phyloP scores from a whole-genome alignment of 2,888 invertebrate genomes.

The Onthophagus sagittarius region DNA sequence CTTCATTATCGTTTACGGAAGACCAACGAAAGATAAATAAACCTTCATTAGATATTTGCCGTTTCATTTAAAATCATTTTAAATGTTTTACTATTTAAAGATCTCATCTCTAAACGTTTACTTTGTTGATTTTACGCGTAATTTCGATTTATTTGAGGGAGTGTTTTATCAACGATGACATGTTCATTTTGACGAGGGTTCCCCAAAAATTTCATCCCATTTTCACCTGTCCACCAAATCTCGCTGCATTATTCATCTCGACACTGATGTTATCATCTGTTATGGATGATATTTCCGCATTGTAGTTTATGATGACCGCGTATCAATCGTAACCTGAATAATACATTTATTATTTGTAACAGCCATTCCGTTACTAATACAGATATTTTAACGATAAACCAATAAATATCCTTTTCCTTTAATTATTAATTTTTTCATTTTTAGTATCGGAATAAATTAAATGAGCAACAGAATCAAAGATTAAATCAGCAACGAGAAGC shows the following conservation, averaged over 20 bases:
- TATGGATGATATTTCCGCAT: not conserved
- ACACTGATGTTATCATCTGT: not conserved
- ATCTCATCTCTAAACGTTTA: not conserved
- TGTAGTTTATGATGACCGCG: not conserved
- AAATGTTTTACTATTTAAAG: not conserved
- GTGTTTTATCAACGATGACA: not conserved
- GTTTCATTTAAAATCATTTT: not conserved
- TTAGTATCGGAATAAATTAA: constrained; percentile 93
- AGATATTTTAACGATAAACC: no score
- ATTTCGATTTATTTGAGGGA: not conserved
- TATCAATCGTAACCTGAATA: not conserved
- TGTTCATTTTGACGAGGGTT: not conserved
- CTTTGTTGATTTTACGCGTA: not conserved
- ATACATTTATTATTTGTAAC: no score
- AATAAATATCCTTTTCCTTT: no score
- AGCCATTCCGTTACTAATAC: not conserved
- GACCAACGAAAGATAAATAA: no score
- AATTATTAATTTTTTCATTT: constrained; percentile 31
- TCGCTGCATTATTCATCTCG: not conserved
- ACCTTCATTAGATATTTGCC: no score
- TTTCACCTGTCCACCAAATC: not conserved
- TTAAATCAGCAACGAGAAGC: constrained; percentile 86
- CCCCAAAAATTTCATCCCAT: not conserved
- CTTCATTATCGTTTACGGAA: not conserved
- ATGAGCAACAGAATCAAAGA: constrained; percentile 90